Conservation (phyloP, 2,888 invertebrate genomes). For the Nasonovia ribisnigri region DNA sequence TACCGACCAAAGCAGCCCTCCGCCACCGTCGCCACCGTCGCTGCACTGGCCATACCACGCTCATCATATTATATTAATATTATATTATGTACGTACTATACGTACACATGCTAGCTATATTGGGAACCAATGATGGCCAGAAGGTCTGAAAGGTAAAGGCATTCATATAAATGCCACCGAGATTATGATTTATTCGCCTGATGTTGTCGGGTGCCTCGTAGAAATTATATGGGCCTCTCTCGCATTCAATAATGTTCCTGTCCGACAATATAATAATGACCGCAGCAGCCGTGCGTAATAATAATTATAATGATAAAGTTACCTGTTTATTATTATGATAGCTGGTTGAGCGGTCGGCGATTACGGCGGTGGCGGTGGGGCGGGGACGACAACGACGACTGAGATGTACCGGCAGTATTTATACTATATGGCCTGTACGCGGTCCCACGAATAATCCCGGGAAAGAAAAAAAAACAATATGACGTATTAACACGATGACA, state of each 20-base stretch:
- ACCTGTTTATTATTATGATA: slow-evolving; percentile 59
- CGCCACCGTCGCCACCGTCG: background rate
- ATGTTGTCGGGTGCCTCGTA: slow-evolving; percentile 43
- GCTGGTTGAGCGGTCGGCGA: background rate
- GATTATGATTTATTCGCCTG: slow-evolving; percentile 63
- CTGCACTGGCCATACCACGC: background rate
- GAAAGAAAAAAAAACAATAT: slow-evolving; percentile 3
- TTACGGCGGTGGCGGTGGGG: background rate
- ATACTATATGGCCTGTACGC: background rate
- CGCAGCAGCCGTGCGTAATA: slow-evolving; percentile 53
- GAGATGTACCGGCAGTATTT: background rate
- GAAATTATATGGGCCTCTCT: slow-evolving; percentile 53
- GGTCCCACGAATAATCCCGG: slow-evolving; percentile 20
- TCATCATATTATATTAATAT: background rate
- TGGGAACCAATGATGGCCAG: slow-evolving; percentile 51
- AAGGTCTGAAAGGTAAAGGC: slow-evolving; percentile 39
- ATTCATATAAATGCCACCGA: slow-evolving; percentile 61
- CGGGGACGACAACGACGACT: background rate
- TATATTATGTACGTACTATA: background rate
- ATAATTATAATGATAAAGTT: slow-evolving; percentile 65
- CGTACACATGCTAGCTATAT: background rate
- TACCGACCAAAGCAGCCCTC: background rate
- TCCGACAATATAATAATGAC: slow-evolving; percentile 63
- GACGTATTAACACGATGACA: background rate
- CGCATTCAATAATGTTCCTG: slow-evolving; percentile 64